These are phyloP conservation scores for Galerucella pusilla DNA, from an alignment of 2,888 invertebrate genomes.

Conservation along the genomic window DNA sequence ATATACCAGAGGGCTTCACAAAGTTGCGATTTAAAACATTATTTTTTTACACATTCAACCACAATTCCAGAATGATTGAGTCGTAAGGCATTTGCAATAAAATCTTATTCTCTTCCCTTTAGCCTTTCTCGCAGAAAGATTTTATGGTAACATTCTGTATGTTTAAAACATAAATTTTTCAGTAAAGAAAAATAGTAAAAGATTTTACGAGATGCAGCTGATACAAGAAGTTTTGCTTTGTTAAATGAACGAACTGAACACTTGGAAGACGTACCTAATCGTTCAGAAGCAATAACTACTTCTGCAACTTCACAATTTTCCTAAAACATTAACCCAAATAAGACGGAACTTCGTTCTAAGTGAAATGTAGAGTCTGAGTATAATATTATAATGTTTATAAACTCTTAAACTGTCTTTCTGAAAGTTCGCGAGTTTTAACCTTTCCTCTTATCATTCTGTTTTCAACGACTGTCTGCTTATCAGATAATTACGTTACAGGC, in stretches of 20 bases:
- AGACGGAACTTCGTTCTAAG: neutral
- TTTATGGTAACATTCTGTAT: too few species aligned
- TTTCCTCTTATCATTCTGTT: slow-evolving; percentile 8
- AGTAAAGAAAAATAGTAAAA: neutral
- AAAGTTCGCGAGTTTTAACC: slow-evolving; percentile 5
- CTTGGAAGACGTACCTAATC: neutral
- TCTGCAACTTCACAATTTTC: neutral
- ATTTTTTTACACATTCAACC: neutral
- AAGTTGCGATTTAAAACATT: neutral
- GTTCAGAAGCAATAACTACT: neutral
- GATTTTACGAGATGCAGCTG: neutral
- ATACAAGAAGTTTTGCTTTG: neutral
- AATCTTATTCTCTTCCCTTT: too few species aligned
- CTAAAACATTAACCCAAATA: slow-evolving; percentile 10
- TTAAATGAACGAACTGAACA: neutral
- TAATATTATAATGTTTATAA: slow-evolving; percentile 16
- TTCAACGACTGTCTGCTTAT: slow-evolving; percentile 3
- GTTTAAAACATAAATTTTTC: neutral
- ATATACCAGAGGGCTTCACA: neutral
- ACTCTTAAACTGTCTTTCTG: slow-evolving; percentile 14
- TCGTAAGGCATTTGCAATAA: too few species aligned
- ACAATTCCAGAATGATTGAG: too few species aligned
- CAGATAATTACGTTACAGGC: slow-evolving; percentile 6
- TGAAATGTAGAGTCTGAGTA: slow-evolving; percentile 9
- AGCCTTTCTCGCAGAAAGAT: too few species aligned